Base-by-base conservation (phyloP, 2,797 vertebrate species). In the Xiphorhynchus erythropygius region DNA sequence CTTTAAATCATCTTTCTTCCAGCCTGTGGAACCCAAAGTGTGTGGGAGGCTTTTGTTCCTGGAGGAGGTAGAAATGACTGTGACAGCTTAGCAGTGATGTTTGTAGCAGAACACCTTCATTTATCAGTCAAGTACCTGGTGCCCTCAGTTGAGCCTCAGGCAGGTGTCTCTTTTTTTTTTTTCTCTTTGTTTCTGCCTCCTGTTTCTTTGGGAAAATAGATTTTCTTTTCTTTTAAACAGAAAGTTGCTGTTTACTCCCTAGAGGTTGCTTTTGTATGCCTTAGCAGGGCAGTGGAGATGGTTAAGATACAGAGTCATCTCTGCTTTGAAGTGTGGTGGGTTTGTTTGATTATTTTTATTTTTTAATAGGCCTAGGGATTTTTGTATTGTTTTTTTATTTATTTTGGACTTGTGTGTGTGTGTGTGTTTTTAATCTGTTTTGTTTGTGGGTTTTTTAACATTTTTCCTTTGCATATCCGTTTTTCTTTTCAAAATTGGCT, bases 171-270 rank as follows among this genome's bases (percentile, higher is more conserved):
- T 35, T 39, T 39, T 39, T 39, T 12, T 21, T 13, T 4, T 8
- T 3, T 5, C 4, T n/a, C 16, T 23, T 19, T 25, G 11, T 30
- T 30, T 17, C 10, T 9, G 5, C 3, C 3, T 7, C 21, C 7
- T 7, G 0, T 64, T 41, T 85, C 53, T 52, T 84, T 62, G 5
- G 18, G 22, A 62, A 93, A 86, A 55, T 1, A n/a, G 27, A 32
- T 74, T 71, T 93, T 67, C 12, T 89, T 89, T 24, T 80, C 18
- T 44, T 49, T 30, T 60, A 42, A 88, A 83, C 10, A 73, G 27
- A 46, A 63, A 30, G 44, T 83, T 90, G 75, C n/a, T 46, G 0
- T 84, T 90, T 82, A 27, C 4, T 67, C 30, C 16, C 19, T 21
- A 22, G 28, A 52, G 27, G 21, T 35, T 73, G 18, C 15, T 76